A percentile compares a stretch with the other conserved stretches of the same genome.
Conservation (phyloP, 2,797 vertebrate species). For the Nannoperca australis region DNA sequence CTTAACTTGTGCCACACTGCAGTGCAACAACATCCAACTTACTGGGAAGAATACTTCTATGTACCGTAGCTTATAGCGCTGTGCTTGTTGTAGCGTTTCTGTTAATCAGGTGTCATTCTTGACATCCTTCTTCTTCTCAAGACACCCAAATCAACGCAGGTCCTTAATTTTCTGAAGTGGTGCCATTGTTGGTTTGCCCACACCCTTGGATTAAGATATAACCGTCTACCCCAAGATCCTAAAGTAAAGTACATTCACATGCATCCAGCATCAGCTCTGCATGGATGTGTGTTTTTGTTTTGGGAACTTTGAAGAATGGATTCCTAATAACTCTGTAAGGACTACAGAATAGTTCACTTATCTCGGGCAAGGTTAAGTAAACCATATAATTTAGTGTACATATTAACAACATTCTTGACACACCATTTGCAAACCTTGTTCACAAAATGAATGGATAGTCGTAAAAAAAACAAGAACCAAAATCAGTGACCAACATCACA, state of each 20-base stretch:
- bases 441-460: neutral
- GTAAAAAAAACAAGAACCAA: no score
- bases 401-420: neutral
- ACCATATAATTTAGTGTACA: neutral
- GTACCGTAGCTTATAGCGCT: neutral
- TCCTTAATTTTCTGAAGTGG: neutral
- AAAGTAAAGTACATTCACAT: neutral
- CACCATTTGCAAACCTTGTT: neutral
- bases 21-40: neutral
- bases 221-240: neutral
- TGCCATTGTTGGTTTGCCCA: neutral
- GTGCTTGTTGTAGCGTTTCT: neutral
- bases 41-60: neutral
- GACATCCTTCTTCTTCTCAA: neutral
- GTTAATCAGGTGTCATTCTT: neutral
- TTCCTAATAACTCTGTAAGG: neutral
- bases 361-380: neutral
- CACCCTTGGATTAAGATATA: neutral
- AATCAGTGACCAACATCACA: neutral
- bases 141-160: neutral
- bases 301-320: neutral
- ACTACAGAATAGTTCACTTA: neutral
- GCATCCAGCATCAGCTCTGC: neutral
- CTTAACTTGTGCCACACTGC: conserved; percentile 6
- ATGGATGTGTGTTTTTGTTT: neutral